Base-by-base conservation (phyloP, 2,113 vertebrate species). In the Antennarius striatus region DNA sequence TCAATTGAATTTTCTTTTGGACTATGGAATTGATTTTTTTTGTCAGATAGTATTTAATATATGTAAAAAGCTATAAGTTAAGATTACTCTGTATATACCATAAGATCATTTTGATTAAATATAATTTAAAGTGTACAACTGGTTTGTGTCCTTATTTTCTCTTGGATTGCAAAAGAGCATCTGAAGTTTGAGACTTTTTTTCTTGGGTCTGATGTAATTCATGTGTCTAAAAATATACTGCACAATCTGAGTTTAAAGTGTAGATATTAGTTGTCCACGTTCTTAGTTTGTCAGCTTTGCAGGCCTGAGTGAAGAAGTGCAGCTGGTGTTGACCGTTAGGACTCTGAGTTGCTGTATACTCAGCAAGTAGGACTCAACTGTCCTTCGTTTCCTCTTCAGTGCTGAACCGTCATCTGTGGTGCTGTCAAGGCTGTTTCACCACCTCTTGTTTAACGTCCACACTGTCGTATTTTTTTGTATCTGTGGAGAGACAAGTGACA, bases 31-130 rank as follows among this genome's bases (percentile, higher is more conserved):
- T 90, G 90, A 88, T 46, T 74, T 54, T 61, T 93, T 92, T 68
- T 94, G 96, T 92, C 94, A 95, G 91, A 95, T 95, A 93, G 93
- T 94, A 96, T 96, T 97, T 97, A 96, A 96, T 98, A 96, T 97
- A 96, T 98, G 95, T 97, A 95, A 91, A 97, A 97, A 94, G 90
- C 93, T 95, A 96, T 79, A 96, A 95, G 93, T 97, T 96, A 95
- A 93, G 90, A 95, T 93, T 92, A 92, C 92, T 96, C 65, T 88
- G 95, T 98, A 96, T 94, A 98, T 97, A 96, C 92, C 92, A 45
- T 68, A 29, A n/a, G 52, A 55, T 94, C 93, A 95, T 95, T 99
- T 95, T 95, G 93, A 98, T 95, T 97, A 98, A 96, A 95, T 88
- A 94, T 95, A 89, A 95, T 96, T 95, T 91, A 90, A 95, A 91